Conservation (phyloP, 2,888 invertebrate genomes). For the Apamea anceps region DNA sequence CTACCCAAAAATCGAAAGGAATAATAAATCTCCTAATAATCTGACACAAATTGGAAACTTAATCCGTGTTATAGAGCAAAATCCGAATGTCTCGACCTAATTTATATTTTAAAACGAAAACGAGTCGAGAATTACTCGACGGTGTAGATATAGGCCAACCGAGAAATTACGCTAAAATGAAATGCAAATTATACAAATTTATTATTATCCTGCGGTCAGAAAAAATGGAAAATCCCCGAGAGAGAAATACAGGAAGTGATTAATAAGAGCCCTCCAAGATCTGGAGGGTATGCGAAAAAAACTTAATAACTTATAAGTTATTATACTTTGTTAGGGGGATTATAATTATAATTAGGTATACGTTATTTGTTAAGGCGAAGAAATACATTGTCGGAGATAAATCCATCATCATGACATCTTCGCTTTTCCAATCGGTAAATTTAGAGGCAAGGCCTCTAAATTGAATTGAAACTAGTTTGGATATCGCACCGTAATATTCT, state of each 20-base stretch:
- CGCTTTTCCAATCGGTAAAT: not conserved
- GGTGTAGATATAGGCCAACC: slow-evolving; percentile 73
- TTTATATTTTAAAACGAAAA: slow-evolving; percentile 69
- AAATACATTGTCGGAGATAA: slow-evolving; percentile 7
- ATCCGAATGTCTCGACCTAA: slow-evolving; percentile 63
- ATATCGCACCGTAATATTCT: not conserved
- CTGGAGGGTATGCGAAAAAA: slow-evolving; percentile 60
- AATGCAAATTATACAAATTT: slow-evolving; percentile 88
- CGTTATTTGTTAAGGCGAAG: not conserved
- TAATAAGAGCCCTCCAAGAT: slow-evolving; percentile 80
- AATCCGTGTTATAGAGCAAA: slow-evolving; percentile 60
- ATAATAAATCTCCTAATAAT: slow-evolving; percentile 66
- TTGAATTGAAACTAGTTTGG: not conserved
- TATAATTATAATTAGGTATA: slow-evolving; percentile 17
- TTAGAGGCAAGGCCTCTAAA: not conserved
- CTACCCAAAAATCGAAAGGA: slow-evolving; percentile 53
- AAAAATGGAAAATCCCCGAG: slow-evolving; percentile 76
- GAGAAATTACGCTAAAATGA: slow-evolving; percentile 83
- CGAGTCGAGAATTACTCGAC: slow-evolving; percentile 74
- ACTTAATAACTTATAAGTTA: slow-evolving; percentile 62
- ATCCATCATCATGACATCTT: not conserved
- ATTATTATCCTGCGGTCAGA: slow-evolving; percentile 85
- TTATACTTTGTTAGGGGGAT: slow-evolving; percentile 27
- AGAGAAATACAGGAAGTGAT: slow-evolving; percentile 81
- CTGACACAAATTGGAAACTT: slow-evolving; percentile 68